phyloP scores from a whole-genome alignment of 92 coral and sea anemone species.

The Chrysogorgia sp. region DNA sequence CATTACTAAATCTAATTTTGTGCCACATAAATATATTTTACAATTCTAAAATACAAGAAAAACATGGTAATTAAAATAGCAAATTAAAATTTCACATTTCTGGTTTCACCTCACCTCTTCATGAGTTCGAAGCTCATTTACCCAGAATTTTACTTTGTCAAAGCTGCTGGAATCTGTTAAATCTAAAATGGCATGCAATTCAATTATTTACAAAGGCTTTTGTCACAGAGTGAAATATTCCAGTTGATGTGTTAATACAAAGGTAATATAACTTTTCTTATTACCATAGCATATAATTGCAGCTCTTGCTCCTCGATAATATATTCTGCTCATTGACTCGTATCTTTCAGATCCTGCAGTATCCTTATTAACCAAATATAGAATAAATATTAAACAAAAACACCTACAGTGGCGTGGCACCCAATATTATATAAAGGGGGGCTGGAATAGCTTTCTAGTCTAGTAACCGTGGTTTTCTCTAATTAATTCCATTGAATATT shows the following conservation, averaged over 20 bases:
- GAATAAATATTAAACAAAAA: too few relatives aligned
- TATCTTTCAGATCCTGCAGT: conserved; percentile 99
- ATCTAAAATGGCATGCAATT: conserved; percentile 45
- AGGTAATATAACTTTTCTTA: not conserved
- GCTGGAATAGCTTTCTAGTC: too few relatives aligned
- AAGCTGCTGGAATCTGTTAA: conserved; percentile 84
- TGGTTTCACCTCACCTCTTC: conserved; percentile 90
- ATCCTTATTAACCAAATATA: conserved; percentile 73
- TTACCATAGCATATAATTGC: conserved; percentile 97
- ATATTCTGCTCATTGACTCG: conserved; percentile 97
- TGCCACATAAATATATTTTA: conserved; percentile 91
- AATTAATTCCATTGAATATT: too few relatives aligned
- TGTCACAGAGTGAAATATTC: not conserved
- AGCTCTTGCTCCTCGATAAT: conserved; percentile 96
- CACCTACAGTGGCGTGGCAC: too few relatives aligned
- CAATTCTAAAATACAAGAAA: conserved; percentile 67
- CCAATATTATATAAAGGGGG: too few relatives aligned
- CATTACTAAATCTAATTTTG: conserved; percentile 81
- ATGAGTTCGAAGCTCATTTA: conserved; percentile 89
- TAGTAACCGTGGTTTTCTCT: too few relatives aligned
- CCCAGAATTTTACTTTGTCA: conserved; percentile 94
- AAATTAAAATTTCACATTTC: not conserved
- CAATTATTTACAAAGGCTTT: too few relatives aligned
- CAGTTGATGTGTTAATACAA: not conserved
- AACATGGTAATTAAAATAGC: not conserved